Conservation (phyloP, 2,113 vertebrate species). For the Fukomys damarensis region DNA sequence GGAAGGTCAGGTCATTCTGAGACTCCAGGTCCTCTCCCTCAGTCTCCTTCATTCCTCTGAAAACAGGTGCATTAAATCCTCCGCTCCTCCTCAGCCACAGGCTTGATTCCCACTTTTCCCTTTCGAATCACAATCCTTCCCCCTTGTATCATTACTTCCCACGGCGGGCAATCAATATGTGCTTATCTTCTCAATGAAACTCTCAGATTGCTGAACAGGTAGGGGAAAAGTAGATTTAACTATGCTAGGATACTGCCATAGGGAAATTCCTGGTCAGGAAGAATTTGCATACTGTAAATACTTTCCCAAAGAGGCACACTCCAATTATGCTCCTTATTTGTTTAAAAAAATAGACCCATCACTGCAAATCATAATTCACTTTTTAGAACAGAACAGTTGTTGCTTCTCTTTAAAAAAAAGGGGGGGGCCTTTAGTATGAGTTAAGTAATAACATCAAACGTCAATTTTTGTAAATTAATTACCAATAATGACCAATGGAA, state of each 20-base stretch:
- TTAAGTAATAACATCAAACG: slow-evolving; percentile 19
- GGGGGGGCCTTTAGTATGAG: neutral
- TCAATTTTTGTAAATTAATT: neutral
- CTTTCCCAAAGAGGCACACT: slow-evolving; percentile 11
- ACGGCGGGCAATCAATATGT: slow-evolving; percentile 21
- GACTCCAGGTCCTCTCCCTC: rapidly evolving
- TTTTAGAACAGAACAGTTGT: slow-evolving; percentile 20
- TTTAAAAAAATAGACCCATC: neutral
- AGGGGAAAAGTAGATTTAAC: slow-evolving; percentile 40
- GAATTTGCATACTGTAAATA: neutral
- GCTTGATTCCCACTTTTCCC: neutral
- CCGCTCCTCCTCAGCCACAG: neutral
- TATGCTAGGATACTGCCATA: slow-evolving; percentile 22
- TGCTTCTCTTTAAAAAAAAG: neutral
- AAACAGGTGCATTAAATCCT: neutral
- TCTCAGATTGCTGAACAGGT: slow-evolving; percentile 2
- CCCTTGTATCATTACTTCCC: neutral
- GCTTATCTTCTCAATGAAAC: slow-evolving; percentile 47
- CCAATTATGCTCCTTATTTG: slow-evolving; percentile 27
- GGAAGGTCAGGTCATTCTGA: neutral
- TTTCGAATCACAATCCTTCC: neutral
- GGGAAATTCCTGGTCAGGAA: slow-evolving; percentile 21
- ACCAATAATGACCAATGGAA: neutral
- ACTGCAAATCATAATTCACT: slow-evolving; percentile 39
- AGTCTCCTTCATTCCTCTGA: neutral